Evolutionary conservation across 2,797 vertebrate species (phyloP).

Genomic region (Rhabdophis nuchalis): DNA sequence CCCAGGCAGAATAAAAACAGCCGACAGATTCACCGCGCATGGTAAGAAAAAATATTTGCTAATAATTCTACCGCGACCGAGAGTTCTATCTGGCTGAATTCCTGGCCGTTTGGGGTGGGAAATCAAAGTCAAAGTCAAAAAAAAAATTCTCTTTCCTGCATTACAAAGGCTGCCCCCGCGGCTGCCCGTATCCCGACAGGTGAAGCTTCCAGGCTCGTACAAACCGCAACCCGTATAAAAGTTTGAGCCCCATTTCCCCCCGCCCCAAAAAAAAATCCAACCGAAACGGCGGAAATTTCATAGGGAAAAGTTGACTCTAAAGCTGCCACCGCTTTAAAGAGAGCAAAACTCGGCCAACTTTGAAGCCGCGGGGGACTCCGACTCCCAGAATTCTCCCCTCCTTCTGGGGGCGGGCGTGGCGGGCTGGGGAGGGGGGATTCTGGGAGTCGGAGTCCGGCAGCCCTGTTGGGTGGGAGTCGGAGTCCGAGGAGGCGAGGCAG

Average conservation of each 20-base stretch:
- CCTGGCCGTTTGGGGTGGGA: no score
- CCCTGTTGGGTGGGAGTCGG: background rate
- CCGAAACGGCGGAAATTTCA: no score
- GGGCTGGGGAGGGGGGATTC: background rate
- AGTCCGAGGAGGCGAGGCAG: background rate
- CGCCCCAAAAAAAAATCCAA: no score
- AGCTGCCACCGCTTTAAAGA: no score
- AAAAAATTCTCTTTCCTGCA: no score
- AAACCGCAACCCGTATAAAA: background rate
- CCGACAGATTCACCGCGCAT: background rate
- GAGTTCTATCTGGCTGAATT: background rate
- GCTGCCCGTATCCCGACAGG: background rate
- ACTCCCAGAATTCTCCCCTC: background rate
- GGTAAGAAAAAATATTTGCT: background rate
- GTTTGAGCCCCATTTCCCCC: no score
- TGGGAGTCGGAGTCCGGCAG: background rate
- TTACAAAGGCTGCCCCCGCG: background rate
- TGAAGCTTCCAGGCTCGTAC: background rate
- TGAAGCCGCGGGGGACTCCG: background rate
- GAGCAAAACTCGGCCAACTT: no score
- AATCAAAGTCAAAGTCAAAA: no score
- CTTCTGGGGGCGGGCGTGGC: no score
- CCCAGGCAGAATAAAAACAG: background rate
- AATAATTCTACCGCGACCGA: background rate
- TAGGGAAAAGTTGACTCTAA: no score